These are phyloP conservation scores for Theristicus caerulescens DNA, from an alignment of 2,113 vertebrate genomes.

Conservation along the genomic window DNA sequence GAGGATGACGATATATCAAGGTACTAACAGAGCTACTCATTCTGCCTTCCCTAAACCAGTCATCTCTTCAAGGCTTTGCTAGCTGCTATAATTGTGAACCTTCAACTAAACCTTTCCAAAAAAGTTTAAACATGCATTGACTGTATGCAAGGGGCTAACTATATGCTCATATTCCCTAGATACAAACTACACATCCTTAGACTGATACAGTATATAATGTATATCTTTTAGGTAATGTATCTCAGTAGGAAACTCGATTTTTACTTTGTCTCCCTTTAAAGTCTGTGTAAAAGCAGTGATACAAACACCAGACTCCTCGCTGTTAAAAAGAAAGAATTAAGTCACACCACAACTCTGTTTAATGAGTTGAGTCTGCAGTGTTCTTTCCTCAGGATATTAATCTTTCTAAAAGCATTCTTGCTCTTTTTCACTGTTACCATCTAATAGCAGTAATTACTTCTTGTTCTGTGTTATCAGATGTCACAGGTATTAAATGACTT, in stretches of 20 bases:
- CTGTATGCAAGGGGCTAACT: background rate
- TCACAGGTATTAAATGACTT: constrained; percentile 48
- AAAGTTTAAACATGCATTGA: background rate
- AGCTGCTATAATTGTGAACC: background rate
- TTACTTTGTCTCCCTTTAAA: background rate
- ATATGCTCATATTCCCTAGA: background rate
- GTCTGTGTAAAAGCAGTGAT: background rate
- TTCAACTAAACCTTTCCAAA: background rate
- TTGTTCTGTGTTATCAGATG: constrained; percentile 59
- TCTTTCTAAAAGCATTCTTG: constrained; percentile 57
- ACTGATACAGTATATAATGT: background rate
- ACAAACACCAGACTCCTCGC: background rate
- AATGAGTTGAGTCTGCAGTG: background rate
- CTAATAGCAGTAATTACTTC: constrained; percentile 67
- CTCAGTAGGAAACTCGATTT: background rate
- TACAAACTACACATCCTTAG: background rate
- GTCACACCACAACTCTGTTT: constrained; percentile 7
- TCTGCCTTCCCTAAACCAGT: background rate
- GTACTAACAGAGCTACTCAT: background rate
- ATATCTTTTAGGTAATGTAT: background rate
- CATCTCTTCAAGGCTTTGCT: background rate
- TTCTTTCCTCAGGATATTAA: constrained; percentile 54
- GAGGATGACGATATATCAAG: background rate
- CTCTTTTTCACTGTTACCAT: constrained; percentile 37
- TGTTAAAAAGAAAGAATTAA: background rate